A percentile compares a stretch with the other conserved stretches of the same genome.
Conservation (phyloP, 2,797 vertebrate genomes). For the Prionace glauca region DNA sequence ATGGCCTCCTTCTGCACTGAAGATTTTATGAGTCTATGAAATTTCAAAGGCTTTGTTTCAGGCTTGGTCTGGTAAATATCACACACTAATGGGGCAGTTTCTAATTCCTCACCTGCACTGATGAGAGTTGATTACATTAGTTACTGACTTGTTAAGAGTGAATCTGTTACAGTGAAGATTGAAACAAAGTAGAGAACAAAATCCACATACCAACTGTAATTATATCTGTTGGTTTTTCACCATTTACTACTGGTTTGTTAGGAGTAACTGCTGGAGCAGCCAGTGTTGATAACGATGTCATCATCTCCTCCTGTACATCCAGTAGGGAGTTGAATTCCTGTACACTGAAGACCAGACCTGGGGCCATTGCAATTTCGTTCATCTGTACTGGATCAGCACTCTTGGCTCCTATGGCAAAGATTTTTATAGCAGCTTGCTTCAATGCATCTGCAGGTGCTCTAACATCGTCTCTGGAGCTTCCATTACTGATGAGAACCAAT, state of each 20-base stretch:
- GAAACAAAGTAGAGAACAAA: neutral
- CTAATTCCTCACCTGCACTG: neutral
- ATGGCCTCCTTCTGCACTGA: too few species aligned
- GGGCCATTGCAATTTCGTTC: slow-evolving; percentile 65
- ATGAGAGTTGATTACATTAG: neutral
- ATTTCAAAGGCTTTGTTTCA: neutral
- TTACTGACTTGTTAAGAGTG: neutral
- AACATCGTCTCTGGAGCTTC: slow-evolving; percentile 73
- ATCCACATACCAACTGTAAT: neutral
- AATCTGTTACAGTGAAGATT: neutral
- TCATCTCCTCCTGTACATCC: slow-evolving; percentile 47
- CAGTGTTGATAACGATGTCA: slow-evolving; percentile 70
- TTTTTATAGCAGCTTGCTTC: slow-evolving; percentile 64
- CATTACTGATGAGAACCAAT: slow-evolving; percentile 74
- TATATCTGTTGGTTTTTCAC: neutral
- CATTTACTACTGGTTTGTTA: slow-evolving; percentile 44
- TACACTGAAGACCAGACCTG: slow-evolving; percentile 55
- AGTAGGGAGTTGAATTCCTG: slow-evolving; percentile 57
- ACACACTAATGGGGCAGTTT: neutral
- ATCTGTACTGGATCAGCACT: slow-evolving; percentile 63
- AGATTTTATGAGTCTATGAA: too few species aligned
- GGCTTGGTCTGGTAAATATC: neutral
- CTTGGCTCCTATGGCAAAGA: slow-evolving; percentile 66
- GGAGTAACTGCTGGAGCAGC: slow-evolving; percentile 56
- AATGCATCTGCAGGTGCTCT: slow-evolving; percentile 60